These are phyloP conservation scores for Phocoena phocoena DNA, from an alignment of 2,113 vertebrate genomes.

Conservation along the genomic window DNA sequence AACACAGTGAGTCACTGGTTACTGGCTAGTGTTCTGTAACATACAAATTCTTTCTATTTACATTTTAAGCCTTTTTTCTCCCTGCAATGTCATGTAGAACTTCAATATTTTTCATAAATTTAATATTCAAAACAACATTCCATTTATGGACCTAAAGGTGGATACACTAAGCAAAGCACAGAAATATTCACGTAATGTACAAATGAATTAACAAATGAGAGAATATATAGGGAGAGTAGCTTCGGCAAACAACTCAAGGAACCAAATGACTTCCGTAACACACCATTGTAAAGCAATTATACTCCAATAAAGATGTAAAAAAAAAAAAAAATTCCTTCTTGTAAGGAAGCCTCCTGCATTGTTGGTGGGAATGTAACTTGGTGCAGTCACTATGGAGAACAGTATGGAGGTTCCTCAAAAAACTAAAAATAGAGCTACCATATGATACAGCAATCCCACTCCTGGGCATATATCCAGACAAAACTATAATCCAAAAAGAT, in stretches of 20 bases:
- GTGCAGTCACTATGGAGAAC: background rate
- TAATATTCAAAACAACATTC: background rate
- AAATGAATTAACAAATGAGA: background rate
- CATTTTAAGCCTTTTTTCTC: background rate
- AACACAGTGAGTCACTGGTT: background rate
- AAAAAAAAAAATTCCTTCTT: background rate
- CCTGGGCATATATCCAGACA: background rate
- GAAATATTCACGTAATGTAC: background rate
- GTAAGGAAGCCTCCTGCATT: background rate
- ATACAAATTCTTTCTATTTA: background rate
- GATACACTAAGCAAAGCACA: background rate
- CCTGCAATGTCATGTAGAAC: background rate
- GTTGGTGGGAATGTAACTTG: background rate
- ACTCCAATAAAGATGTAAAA: too few relatives aligned
- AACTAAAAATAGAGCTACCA: background rate
- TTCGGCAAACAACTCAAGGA: background rate
- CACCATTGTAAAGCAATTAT: too few relatives aligned
- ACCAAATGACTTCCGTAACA: background rate
- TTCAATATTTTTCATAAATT: background rate
- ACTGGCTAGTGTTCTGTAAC: background rate
- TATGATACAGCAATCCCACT: background rate
- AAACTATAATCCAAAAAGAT: too few relatives aligned
- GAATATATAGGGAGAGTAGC: background rate
- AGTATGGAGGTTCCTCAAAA: background rate
- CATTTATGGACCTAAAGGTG: background rate